These are phyloP conservation scores for Centropus bengalensis DNA, from an alignment of 2,113 vertebrate genomes.

Conservation along the genomic window DNA sequence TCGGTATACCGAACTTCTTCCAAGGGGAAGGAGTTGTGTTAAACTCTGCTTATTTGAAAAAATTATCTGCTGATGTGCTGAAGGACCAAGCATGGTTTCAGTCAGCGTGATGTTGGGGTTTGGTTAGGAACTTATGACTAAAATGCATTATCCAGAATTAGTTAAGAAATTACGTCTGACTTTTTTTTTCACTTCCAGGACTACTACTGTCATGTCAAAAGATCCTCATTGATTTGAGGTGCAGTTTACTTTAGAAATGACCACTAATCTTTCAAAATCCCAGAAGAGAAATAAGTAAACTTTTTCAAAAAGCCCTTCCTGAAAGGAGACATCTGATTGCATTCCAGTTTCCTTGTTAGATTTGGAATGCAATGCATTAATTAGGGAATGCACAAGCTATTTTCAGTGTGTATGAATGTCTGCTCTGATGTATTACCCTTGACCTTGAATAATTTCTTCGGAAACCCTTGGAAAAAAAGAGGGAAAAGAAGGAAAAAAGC, in stretches of 20 bases:
- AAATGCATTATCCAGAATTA: constrained; percentile 21
- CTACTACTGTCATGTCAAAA: not conserved
- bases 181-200: not conserved
- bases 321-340: not conserved
- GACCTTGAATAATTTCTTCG: constrained; percentile 35
- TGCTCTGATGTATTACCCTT: not conserved
- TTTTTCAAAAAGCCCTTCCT: not conserved
- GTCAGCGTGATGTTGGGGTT: not conserved
- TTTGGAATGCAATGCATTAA: not conserved
- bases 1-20: not conserved
- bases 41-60: not conserved
- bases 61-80: not conserved
- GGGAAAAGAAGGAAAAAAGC: not conserved
- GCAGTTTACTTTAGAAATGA: not conserved
- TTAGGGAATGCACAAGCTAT: not conserved
- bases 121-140: constrained; percentile 33
- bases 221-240: not conserved
- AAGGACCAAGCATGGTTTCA: not conserved
- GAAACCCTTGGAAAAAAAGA: not conserved
- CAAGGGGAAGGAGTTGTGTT: not conserved
- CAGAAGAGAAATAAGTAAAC: not conserved
- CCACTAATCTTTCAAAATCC: not conserved
- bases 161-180: not conserved
- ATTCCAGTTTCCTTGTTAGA: constrained; percentile 13
- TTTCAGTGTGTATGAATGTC: not conserved